These are phyloP conservation scores for Geophilus truncorum DNA, from an alignment of 2,888 invertebrate species.

Conservation along the genomic window DNA sequence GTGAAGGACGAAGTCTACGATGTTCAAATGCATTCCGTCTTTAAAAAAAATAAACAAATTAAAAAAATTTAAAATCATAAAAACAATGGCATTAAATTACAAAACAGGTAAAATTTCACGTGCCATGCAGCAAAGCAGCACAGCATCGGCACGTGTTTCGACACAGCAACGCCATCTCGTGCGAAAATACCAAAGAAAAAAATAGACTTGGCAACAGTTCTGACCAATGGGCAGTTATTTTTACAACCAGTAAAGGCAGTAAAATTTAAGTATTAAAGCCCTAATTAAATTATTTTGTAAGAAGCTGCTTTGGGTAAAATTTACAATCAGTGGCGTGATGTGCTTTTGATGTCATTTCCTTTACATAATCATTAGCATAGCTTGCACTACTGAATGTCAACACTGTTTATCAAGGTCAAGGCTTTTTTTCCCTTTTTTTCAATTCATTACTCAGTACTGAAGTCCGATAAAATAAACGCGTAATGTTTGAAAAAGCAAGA, in stretches of 20 bases:
- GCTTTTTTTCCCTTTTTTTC: not conserved
- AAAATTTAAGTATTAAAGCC: not conserved
- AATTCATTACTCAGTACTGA: too few species aligned
- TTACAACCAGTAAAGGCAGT: not conserved
- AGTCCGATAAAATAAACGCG: not conserved
- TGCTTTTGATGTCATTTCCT: not conserved
- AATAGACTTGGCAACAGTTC: not conserved
- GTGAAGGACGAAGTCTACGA: too few species aligned
- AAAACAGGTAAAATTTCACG: too few species aligned
- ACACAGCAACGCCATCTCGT: too few species aligned
- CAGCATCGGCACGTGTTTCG: too few species aligned
- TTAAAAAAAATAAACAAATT: conserved; percentile 17
- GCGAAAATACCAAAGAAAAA: too few species aligned
- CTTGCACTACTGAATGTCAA: not conserved
- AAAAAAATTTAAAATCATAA: not conserved
- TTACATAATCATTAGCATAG: not conserved
- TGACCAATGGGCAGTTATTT: not conserved
- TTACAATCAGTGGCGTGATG: not conserved
- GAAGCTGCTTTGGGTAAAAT: too few species aligned
- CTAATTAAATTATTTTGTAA: not conserved
- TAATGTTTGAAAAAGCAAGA: not conserved
- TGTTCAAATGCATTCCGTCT: conserved; percentile 36
- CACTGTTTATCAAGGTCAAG: not conserved
- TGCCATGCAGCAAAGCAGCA: too few species aligned
- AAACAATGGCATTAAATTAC: too few species aligned